Evolutionary conservation across 2,888 invertebrate genomes (phyloP).

Genomic region (Volucella bombylans): DNA sequence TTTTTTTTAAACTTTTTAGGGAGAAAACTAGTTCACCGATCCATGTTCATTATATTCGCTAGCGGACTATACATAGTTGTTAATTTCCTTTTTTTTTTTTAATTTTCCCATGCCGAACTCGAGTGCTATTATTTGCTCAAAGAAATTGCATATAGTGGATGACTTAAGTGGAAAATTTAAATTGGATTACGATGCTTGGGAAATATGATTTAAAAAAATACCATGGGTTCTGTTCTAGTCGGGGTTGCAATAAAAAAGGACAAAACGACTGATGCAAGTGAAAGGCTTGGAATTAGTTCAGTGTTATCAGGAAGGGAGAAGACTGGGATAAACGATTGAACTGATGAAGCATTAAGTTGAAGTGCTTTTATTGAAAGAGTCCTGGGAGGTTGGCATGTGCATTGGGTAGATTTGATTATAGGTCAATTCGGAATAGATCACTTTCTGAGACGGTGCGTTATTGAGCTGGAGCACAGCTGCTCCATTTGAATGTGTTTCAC

Average conservation of each 20-base stretch:
- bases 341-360: too few relatives aligned
- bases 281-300: too few relatives aligned
- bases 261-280: too few relatives aligned
- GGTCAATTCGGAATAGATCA: too few relatives aligned
- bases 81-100: slow-evolving; percentile 45
- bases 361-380: too few relatives aligned
- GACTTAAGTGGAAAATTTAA: slow-evolving; percentile 62
- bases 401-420: too few relatives aligned
- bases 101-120: neutral
- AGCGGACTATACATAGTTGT: slow-evolving; percentile 59
- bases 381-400: too few relatives aligned
- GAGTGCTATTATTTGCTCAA: slow-evolving; percentile 44
- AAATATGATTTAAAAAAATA: slow-evolving; percentile 16
- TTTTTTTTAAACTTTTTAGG: slow-evolving; percentile 10
- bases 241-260: neutral
- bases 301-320: too few relatives aligned
- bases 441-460: too few relatives aligned
- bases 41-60: slow-evolving; percentile 70
- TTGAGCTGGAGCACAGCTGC: too few relatives aligned
- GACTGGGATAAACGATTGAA: too few relatives aligned
- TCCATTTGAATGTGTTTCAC: too few relatives aligned
- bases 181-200: slow-evolving; percentile 54
- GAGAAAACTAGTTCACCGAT: slow-evolving; percentile 65
- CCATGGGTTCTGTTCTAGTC: slow-evolving; percentile 11
- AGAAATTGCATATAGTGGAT: slow-evolving; percentile 43